Base-by-base conservation (phyloP, 2,113 vertebrate genomes). In the Fulica atra region DNA sequence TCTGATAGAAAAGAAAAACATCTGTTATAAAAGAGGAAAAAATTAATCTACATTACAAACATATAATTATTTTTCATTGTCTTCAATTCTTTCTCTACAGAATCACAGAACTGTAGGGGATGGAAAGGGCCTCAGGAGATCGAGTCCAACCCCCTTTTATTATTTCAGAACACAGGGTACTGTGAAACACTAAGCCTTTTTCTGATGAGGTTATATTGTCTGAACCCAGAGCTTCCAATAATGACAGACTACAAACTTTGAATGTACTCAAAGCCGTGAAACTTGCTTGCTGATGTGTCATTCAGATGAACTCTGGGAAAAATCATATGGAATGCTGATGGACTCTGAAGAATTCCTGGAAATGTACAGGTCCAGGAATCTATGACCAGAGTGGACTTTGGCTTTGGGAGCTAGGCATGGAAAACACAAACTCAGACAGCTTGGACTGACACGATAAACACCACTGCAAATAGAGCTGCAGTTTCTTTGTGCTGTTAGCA, bases 1-100 rank as follows among this genome's bases (percentile, higher is more conserved):
- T 97, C 99, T 99, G 95, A 93, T 48, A 95, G 94, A 74, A 96
- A 95, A 98, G 87, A 93, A 95, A 93, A 94, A 94, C 8, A 90
- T 63, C 16, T 76, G 61, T 91, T 86, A 88, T 33, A 72, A 95
- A 90, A 93, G 19, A 82, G 18, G 11, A 69, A 42, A 86, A 65
- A 50, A 53, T 20, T 23, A 42, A 72, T n/a, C 18, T 74, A 33
- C 31, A 13, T 28, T 88, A 33, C 28, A 71, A 63, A 81, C 14
- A 18, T 82, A 82, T 56, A 2, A 16, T 65, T 40, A 20, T 60
- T 72, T 94, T 64, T 31, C 11, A 40, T 50, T 70, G 46, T 56
- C 38, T 74, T 74, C n/a, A 33, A 14, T 46, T 80, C 15, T 60
- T 10, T 85, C 46, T 70, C 5, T 77, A 0, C 12, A 16, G 12